Evolutionary conservation across 1,140 invertebrate species (phyloP), one percentile per base, ranked within the genome.

Genomic region (Saxidomus purpurata): DNA sequence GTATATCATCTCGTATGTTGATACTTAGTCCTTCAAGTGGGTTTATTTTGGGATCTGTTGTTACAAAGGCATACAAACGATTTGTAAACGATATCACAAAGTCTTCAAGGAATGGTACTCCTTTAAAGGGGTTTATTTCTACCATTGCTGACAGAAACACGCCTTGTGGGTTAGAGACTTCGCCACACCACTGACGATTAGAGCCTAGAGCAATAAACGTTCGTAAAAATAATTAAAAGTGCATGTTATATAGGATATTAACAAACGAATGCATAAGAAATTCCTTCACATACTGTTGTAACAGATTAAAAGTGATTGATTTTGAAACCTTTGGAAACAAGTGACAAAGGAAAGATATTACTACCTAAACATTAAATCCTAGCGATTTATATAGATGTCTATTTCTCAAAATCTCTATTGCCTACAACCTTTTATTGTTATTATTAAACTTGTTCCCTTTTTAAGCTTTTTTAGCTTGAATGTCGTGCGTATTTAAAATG

Each of bases 121-220:
- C 81, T 17, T 61, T 38, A 49, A 89, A 84, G 0, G 59, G 80
- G 36, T 84, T 74, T 19, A 61, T n/a, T 31, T 76, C 28, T 17
- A 89, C 6, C 43, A 74, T 38, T 22, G 43, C 38, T 13, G 63
- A 74, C 19, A 89, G n/a, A 77, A 89, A 89, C 1, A 84, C 19
- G 0, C 87, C 87, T 38, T 52, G n/a, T 8, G 87, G 87, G 40
- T 89, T 89, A 11, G 87, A 63, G 6, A 19, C 31, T 38, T 34
- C 11, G 15, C 80, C 87, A 59, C 87, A 89, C 63, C 63, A 83
- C 47, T 74, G 9, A 11, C 87, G 38, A 28, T 25, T 28, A 28
- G 59, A 63, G 15, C 59, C 59, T 63, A 63, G 28, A 63, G 8
- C 9, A 28, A 47, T 47, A 47, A 17, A 47, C 43, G 17, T 47